phyloP scores from a whole-genome alignment of 2,113 vertebrate species.

The Platysteira castanea region DNA sequence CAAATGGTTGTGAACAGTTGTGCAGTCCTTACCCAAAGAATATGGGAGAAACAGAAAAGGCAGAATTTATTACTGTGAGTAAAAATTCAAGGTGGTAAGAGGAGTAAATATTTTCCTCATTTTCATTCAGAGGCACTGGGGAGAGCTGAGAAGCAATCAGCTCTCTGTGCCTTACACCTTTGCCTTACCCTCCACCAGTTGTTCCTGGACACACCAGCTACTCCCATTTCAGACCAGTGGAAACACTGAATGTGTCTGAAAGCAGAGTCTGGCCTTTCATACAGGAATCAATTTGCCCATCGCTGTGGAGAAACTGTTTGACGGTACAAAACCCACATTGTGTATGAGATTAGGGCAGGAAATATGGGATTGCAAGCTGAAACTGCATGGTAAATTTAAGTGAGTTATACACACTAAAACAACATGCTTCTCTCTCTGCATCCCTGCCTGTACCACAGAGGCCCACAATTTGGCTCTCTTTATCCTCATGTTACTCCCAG shows the following conservation, averaged over 20 bases:
- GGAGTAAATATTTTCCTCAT: neutral
- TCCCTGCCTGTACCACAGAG: neutral
- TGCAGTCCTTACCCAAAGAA: neutral
- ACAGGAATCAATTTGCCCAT: neutral
- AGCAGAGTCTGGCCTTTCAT: neutral
- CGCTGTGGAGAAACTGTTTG: neutral
- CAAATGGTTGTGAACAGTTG: neutral
- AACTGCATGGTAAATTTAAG: conserved; percentile 52
- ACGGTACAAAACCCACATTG: conserved; percentile 44
- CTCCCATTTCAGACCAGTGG: neutral
- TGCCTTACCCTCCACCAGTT: neutral
- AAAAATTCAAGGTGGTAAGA: neutral
- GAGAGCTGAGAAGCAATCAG: neutral
- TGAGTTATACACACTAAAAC: conserved; percentile 20
- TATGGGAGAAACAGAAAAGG: neutral
- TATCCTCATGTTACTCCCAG: neutral
- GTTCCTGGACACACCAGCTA: neutral
- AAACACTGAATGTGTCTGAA: neutral
- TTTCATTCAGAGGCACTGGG: neutral
- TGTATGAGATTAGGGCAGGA: conserved; percentile 50
- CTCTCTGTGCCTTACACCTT: neutral
- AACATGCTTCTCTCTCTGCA: neutral
- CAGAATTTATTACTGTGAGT: neutral
- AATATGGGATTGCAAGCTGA: conserved; percentile 36
- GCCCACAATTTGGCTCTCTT: neutral